Percentiles rank a stretch among this genome's conserved stretches.
Evolutionary conservation across 2,888 invertebrate species (phyloP).

Genomic region (Stomorhina lunata): DNA sequence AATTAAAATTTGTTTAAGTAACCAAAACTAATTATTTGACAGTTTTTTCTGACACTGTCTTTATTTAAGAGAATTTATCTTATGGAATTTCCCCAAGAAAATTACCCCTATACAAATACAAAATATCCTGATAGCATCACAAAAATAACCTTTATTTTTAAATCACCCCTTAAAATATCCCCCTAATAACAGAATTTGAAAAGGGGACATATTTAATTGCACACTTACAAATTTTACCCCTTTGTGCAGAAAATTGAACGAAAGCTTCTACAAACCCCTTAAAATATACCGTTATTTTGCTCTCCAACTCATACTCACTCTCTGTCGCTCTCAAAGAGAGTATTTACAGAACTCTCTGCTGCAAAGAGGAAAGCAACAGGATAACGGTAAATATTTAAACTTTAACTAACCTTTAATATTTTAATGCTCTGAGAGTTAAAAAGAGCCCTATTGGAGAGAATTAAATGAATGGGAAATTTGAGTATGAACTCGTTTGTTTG

Average conservation of each 20-base stretch:
- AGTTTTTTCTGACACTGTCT: no score
- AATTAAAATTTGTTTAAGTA: no score
- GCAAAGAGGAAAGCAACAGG: constrained; percentile 39
- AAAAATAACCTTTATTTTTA: background rate
- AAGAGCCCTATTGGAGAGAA: no score
- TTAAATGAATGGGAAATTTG: background rate
- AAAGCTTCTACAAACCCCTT: constrained; percentile 1
- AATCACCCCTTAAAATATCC: constrained; percentile 7
- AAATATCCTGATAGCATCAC: background rate
- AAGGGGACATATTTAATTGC: background rate
- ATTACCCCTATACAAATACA: background rate
- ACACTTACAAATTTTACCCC: background rate
- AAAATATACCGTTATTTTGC: no score
- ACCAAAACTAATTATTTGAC: background rate
- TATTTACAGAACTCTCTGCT: background rate
- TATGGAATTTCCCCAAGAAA: background rate
- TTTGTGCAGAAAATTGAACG: constrained; percentile 53
- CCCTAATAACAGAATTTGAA: background rate
- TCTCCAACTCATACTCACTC: no score
- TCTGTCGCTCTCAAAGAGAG: no score
- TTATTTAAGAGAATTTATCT: constrained; percentile 48
- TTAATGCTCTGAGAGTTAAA: background rate
- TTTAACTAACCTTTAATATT: constrained; percentile 1
- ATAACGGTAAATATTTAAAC: constrained; percentile 15
- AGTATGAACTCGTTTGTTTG: constrained; percentile 48